phyloP scores from a whole-genome alignment of 2,797 vertebrate genomes.

The Myripristis jacobus region DNA sequence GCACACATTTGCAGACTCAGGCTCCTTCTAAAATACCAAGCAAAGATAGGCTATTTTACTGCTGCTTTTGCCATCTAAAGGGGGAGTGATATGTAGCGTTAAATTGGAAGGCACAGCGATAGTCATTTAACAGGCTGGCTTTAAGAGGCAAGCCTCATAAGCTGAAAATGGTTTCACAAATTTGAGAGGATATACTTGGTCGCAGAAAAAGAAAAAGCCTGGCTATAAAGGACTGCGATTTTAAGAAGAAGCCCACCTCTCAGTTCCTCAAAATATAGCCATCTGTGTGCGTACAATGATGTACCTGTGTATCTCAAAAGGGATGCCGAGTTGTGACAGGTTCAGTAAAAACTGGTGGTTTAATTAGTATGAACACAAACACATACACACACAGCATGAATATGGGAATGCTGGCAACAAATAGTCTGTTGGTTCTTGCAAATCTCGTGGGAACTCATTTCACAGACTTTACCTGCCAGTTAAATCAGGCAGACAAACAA shows the following conservation, averaged over 20 bases:
- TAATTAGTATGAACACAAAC: constrained; percentile 50
- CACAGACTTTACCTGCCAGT: constrained; percentile 58
- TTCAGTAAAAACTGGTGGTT: constrained; percentile 36
- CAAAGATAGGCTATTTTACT: constrained; percentile 64
- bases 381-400: constrained; percentile 25
- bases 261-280: background rate
- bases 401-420: constrained; percentile 30
- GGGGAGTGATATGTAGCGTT: constrained; percentile 74
- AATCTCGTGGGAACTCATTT: constrained; percentile 58
- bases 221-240: constrained; percentile 7
- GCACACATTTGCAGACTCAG: constrained; percentile 71
- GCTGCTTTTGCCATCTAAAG: constrained; percentile 68
- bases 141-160: constrained; percentile 65
- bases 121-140: constrained; percentile 73
- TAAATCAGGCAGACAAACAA: constrained; percentile 54
- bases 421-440: constrained; percentile 44
- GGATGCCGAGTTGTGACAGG: constrained; percentile 21
- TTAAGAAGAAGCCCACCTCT: background rate
- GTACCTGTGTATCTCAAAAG: constrained; percentile 10
- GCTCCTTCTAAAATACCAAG: constrained; percentile 56
- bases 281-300: constrained; percentile 4
- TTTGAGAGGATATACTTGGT: constrained; percentile 40
- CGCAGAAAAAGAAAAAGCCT: background rate
- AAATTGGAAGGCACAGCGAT: constrained; percentile 75
- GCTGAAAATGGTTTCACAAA: constrained; percentile 63